Evolutionary conservation across 2,888 invertebrate species (phyloP).

Genomic region (Apamea monoglypha): DNA sequence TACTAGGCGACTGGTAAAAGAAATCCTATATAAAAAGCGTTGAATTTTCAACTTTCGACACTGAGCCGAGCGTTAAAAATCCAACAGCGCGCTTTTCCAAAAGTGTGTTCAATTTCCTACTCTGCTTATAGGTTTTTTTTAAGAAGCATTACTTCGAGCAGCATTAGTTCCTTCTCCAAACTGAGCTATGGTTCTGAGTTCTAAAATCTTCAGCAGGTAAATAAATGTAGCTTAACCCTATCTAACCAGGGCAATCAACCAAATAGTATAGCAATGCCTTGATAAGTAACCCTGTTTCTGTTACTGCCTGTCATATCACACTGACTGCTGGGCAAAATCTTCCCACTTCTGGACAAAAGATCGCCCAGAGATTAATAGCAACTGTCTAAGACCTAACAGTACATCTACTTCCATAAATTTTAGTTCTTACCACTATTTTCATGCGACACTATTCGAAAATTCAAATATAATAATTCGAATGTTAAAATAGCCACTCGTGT

Average conservation of each 20-base stretch:
- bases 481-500: constrained; percentile 54
- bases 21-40: no score
- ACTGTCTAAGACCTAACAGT: not conserved
- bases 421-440: constrained; percentile 4
- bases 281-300: not conserved
- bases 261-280: not conserved
- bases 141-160: not conserved
- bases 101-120: not conserved
- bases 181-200: not conserved
- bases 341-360: not conserved
- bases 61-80: not conserved
- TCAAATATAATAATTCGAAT: constrained; percentile 25
- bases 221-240: not conserved
- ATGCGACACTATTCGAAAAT: constrained; percentile 8
- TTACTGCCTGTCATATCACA: not conserved
- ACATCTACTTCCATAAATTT: not conserved
- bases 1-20: no score
- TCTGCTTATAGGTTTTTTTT: not conserved
- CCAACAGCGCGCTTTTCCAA: not conserved
- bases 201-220: not conserved
- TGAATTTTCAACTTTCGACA: not conserved
- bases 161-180: not conserved
- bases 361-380: not conserved
- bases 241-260: not conserved
- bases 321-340: not conserved